Evolutionary conservation across 2,797 vertebrate species (phyloP), one percentile per base, ranked within the genome.

Genomic region (Synaphobranchus kaupii): DNA sequence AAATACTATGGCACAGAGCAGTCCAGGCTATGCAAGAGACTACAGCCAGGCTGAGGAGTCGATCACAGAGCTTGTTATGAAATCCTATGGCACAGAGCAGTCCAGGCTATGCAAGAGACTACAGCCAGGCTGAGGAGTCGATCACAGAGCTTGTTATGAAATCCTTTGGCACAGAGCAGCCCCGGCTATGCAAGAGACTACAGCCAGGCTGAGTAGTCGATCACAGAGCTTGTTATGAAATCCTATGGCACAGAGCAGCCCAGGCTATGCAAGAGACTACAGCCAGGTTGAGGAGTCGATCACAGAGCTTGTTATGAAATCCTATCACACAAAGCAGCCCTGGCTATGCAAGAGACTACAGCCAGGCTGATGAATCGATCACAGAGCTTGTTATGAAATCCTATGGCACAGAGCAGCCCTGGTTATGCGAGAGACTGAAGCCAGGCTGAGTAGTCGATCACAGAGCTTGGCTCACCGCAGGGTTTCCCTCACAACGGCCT

Each of bases 401-500:
- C 1, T 4, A 15, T 7, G 52, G 52, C 13, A 12, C 58, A 22
- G 20, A 60, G 20, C 58, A 60, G 12, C 60, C 17, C 15, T 63
- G 60, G 17, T 7, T 25, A 20, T 22, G 20, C 60, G 39, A 39
- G 39, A n/a, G 13, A 20, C 60, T 39, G 0, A 2, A 15, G 20
- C 76, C 17, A 80, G 76, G 76, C 4, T 80, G 76, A 80, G 1
- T 28, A 80, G 22, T 80, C 7, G 63, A 44, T 86, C 1, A 34
- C 63, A 2, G 17, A 1, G 17, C 90, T 87, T 4, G 0, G 20
- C 90, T 87, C 5, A 97, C 96, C 96, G 94, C 1, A 97, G 92
- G 0, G 95, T 97, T 89, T 97, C 96, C 87, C 87, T 94, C 89
- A 96, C 88, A 83, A 96, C 6, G 9, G 96, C 95, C 92, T 97